Percentiles rank a stretch among this genome's conserved stretches.
These are phyloP conservation scores for Cyrtodaria siliqua DNA, from an alignment of 2,888 invertebrate genomes.

Conservation along the genomic window DNA sequence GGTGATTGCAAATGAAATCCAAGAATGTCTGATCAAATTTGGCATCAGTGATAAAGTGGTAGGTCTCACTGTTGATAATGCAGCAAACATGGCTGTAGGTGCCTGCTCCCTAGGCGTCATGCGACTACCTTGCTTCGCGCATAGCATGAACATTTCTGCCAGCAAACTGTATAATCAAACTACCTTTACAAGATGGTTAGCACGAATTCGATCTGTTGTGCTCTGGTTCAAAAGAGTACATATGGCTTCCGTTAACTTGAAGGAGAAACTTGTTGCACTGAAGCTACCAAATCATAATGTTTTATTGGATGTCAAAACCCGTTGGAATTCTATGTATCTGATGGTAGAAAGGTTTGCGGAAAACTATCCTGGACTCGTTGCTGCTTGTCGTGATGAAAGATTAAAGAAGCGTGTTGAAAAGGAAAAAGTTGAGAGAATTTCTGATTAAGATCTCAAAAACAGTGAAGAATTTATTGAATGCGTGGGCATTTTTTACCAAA, in stretches of 20 bases:
- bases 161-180: conserved; percentile 2
- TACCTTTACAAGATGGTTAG: conserved; percentile 9
- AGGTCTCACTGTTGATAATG: conserved; percentile 10
- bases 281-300: conserved; percentile 7
- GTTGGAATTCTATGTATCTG: conserved; percentile 7
- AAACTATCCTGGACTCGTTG: background rate
- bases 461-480: conserved; percentile 6
- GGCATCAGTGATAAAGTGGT: background rate
- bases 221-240: conserved; percentile 11
- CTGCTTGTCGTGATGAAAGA: background rate
- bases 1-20: conserved; percentile 5
- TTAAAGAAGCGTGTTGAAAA: conserved; percentile 1
- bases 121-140: conserved; percentile 8
- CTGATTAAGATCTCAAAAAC: background rate
- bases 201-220: conserved; percentile 4
- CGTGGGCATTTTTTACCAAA: background rate
- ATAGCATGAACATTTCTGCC: conserved; percentile 14
- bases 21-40: background rate
- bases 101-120: background rate
- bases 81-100: conserved; percentile 5
- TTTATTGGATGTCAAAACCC: conserved; percentile 6
- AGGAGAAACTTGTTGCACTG: background rate
- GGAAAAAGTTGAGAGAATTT: conserved; percentile 3
- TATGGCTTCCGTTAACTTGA: conserved; percentile 5
- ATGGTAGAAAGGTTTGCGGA: conserved; percentile 4